A percentile compares a stretch with the other conserved stretches of the same genome.
Evolutionary conservation across 2,797 vertebrate species (phyloP).

Genomic region (Lates japonicus): DNA sequence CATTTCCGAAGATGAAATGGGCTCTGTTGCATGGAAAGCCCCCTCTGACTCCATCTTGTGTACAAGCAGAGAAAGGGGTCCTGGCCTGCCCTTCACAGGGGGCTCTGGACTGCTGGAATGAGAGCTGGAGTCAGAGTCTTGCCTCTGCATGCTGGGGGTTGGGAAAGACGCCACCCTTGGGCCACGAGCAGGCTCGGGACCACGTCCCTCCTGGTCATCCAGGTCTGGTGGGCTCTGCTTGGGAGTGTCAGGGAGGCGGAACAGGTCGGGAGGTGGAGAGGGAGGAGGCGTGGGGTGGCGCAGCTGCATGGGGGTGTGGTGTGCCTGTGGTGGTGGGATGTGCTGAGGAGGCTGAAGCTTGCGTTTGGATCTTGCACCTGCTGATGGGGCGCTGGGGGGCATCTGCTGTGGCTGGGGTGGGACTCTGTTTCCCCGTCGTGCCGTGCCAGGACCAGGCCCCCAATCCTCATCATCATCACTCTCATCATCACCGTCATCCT

Average conservation of each 20-base stretch:
- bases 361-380: slow-evolving; percentile 80
- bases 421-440: slow-evolving; percentile 63
- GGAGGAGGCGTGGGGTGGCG: slow-evolving; percentile 85
- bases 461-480: slow-evolving; percentile 80
- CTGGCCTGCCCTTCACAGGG: slow-evolving; percentile 75
- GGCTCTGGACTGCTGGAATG: slow-evolving; percentile 90
- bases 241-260: slow-evolving; percentile 87
- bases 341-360: slow-evolving; percentile 88
- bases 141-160: slow-evolving; percentile 72
- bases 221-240: slow-evolving; percentile 87
- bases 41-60: slow-evolving; percentile 87
- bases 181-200: slow-evolving; percentile 24
- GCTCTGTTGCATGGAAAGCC: slow-evolving; percentile 59
- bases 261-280: slow-evolving; percentile 87
- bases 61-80: slow-evolving; percentile 84
- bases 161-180: slow-evolving; percentile 60
- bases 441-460: slow-evolving; percentile 74
- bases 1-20: slow-evolving; percentile 38
- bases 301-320: slow-evolving; percentile 84
- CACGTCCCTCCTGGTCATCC: slow-evolving; percentile 79
- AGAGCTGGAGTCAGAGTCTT: slow-evolving; percentile 85
- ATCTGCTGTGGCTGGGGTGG: slow-evolving; percentile 66
- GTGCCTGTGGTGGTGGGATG: slow-evolving; percentile 84
- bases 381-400: slow-evolving; percentile 59
- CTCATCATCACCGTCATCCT: slow-evolving; percentile 78